Conservation (phyloP, 2,888 invertebrate species). For the Gastrophysa polygoni region DNA sequence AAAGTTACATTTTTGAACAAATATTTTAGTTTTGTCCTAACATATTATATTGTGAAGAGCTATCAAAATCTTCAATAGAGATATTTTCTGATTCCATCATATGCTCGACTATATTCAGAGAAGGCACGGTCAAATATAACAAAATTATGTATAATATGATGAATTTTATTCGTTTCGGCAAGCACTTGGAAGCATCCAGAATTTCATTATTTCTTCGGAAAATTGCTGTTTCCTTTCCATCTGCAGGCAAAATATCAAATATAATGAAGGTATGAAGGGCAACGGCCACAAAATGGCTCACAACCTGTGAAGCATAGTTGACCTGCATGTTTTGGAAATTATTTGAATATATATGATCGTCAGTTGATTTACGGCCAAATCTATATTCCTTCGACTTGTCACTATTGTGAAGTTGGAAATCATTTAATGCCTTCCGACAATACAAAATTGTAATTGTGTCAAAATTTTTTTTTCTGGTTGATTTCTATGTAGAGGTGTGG, state of each 20-base stretch:
- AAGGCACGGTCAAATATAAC: neutral
- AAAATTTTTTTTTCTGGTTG: constrained; percentile 9
- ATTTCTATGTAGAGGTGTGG: constrained; percentile 26
- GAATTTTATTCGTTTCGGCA: constrained; percentile 12
- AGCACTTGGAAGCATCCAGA: constrained; percentile 13
- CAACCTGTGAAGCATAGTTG: constrained; percentile 15
- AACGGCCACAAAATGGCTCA: constrained; percentile 18
- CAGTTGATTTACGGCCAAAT: constrained; percentile 2
- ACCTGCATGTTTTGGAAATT: constrained; percentile 18
- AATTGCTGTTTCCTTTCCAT: constrained; percentile 13
- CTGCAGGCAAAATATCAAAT: constrained; percentile 16
- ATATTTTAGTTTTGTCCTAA: neutral
- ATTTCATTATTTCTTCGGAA: constrained; percentile 22
- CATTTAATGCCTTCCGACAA: constrained; percentile 10
- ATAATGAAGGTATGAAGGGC: constrained; percentile 18
- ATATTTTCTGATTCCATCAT: neutral
- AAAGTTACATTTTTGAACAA: neutral
- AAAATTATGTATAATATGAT: constrained; percentile 8
- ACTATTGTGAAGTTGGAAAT: constrained; percentile 21
- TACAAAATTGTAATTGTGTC: constrained; percentile 18
- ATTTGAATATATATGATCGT: neutral
- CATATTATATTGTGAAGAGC: neutral
- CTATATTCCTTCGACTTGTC: constrained; percentile 18
- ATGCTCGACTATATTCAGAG: neutral
- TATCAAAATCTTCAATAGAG: neutral